Base-by-base conservation (phyloP, 2,888 invertebrate species). In the Xestia sexstrigata region DNA sequence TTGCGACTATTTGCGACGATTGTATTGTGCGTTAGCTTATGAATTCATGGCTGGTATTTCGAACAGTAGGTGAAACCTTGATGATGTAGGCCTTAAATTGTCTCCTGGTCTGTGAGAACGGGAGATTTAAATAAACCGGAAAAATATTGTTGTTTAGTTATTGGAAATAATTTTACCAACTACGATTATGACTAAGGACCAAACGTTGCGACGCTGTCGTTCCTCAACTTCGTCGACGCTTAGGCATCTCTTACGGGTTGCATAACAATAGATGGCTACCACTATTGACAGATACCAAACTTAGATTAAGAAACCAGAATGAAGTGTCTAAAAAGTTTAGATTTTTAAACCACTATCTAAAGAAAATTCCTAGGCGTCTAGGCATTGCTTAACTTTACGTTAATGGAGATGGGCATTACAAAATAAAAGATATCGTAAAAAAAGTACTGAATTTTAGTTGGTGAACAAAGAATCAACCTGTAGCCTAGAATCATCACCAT, bases 1-100 rank as follows among this genome's bases (percentile, higher is more conserved):
- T 68, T 73, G 74, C 45, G 47, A 39, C 7, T 45, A 15, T 52
- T 68, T 73, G 74, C 45, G 47, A 39, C 7, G 52, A 15, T 52
- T 52, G 5, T 70, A 35, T 45, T 52, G 39, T 65, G 42, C 30
- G 30, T 63, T n/a, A 35, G 45, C 13, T 65, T 42, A 65, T 65
- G 17, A 65, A 65, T 42, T 42, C 17, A 17, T 26, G 42, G 8
- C n/a, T n/a, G 17, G 15, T 65, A 35, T 65, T 17, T 42, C n/a
- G 3, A 65, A 65, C n/a, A 42, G 7, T 65, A 8, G 42, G 13
- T 17, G 42, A n/a, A n/a, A 9, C 17, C 15, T 39, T 35, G 17
- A 26, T 30, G 26, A 30, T 30, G 17, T 8, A 60, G 26, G 26
- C 26, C 26, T 60, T 3, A 35, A 35, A 35, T 35, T 60, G 58